Conservation (phyloP, 2,888 invertebrate genomes). For the Lasiommata megera region DNA sequence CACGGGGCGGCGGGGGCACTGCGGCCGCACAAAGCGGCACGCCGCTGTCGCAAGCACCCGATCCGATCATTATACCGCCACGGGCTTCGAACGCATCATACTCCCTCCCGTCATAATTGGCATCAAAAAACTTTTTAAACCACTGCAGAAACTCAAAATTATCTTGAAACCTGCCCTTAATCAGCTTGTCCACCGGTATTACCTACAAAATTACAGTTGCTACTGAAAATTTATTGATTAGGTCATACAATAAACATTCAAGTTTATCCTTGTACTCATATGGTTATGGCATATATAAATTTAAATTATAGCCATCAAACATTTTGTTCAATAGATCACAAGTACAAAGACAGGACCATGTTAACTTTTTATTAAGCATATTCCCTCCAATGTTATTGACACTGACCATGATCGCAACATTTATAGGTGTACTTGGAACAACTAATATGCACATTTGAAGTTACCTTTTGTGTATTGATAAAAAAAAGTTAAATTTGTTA, state of each 20-base stretch:
- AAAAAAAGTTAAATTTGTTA: no score
- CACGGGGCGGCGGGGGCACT: constrained; percentile 46
- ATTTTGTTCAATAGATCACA: no score
- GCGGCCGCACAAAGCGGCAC: constrained; percentile 67
- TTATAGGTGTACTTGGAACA: no score
- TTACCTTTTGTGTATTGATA: no score
- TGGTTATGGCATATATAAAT: neutral
- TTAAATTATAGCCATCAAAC: no score
- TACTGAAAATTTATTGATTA: constrained; percentile 1
- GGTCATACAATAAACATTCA: neutral
- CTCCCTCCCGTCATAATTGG: constrained; percentile 98
- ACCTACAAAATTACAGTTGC: constrained; percentile 84
- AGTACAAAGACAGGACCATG: no score
- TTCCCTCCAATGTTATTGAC: no score
- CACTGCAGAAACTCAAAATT: constrained; percentile 99
- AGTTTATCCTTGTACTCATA: neutral
- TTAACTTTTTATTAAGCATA: no score
- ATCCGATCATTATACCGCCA: constrained; percentile 90
- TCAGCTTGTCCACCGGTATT: constrained; percentile 99
- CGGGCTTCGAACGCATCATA: constrained; percentile 96
- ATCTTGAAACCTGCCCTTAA: constrained; percentile 99
- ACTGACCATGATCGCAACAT: no score
- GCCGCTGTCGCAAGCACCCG: constrained; percentile 81
- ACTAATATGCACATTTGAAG: no score
- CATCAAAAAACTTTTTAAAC: constrained; percentile 99